These are phyloP conservation scores for Batillaria attramentaria DNA, from an alignment of 1,140 invertebrate species.

Conservation along the genomic window DNA sequence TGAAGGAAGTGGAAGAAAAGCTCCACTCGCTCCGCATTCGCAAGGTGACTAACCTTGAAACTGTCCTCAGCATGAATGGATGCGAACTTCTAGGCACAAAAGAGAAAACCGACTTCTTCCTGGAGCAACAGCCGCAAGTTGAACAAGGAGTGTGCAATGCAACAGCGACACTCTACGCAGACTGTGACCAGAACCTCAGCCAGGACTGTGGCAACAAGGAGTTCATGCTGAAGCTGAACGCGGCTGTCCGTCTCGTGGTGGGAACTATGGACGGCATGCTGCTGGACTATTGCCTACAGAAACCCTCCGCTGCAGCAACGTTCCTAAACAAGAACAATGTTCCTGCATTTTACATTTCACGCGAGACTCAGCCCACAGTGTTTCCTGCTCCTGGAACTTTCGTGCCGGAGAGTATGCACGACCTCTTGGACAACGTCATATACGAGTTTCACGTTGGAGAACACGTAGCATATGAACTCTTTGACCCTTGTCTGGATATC, in stretches of 20 bases:
- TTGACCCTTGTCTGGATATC: conserved; percentile 42
- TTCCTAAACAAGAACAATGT: not conserved
- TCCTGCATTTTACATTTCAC: not conserved
- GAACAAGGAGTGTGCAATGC: not conserved
- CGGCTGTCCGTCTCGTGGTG: not conserved
- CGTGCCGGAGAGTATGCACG: conserved; percentile 49
- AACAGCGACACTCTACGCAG: not conserved
- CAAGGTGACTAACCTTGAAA: conserved; percentile 8
- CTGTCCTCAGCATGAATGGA: not conserved
- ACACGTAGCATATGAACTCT: conserved; percentile 53
- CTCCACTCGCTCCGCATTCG: not conserved
- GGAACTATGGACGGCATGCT: not conserved
- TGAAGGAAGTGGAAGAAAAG: conserved; percentile 1
- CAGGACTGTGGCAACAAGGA: not conserved
- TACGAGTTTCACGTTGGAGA: conserved; percentile 43
- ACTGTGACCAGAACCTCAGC: not conserved
- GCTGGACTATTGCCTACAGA: not conserved
- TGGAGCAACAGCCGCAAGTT: not conserved
- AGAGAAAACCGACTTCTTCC: not conserved
- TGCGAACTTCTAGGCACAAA: not conserved
- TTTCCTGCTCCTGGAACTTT: conserved; percentile 48
- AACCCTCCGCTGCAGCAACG: not conserved
- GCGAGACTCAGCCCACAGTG: conserved; percentile 8
- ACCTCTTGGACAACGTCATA: conserved; percentile 49
- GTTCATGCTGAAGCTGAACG: not conserved